Conservation (phyloP, 1,140 invertebrate genomes). For the Araneus ventricosus region DNA sequence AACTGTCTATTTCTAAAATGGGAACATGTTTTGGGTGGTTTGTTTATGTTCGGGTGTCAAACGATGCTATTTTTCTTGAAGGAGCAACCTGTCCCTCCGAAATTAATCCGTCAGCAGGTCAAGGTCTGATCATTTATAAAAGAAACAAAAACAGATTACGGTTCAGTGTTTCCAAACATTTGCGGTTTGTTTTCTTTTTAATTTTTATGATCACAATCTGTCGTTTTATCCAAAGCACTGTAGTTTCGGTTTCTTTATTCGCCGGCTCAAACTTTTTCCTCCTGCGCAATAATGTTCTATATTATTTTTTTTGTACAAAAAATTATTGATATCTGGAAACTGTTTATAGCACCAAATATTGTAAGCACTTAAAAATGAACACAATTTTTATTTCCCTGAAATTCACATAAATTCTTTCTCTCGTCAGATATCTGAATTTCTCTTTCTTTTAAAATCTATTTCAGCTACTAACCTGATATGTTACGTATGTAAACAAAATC, state of each 20-base stretch:
- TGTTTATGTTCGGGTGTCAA: slow-evolving; percentile 42
- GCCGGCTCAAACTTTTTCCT: not conserved
- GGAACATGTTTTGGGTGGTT: slow-evolving; percentile 54
- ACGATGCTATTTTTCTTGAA: not conserved
- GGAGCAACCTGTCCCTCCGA: slow-evolving; percentile 10
- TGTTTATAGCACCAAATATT: not conserved
- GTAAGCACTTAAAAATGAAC: not conserved
- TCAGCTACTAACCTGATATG: not conserved
- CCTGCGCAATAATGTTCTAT: too few species aligned
- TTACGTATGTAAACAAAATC: not conserved
- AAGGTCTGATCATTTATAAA: not conserved
- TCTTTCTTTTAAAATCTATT: not conserved
- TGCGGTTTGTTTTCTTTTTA: not conserved
- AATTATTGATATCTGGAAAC: not conserved
- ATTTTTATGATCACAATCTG: not conserved
- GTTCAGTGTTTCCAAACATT: slow-evolving; percentile 18
- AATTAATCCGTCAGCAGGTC: slow-evolving; percentile 8
- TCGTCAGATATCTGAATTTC: not conserved
- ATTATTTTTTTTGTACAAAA: not conserved
- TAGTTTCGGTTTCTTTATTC: not conserved
- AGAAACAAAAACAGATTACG: not conserved
- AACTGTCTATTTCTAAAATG: slow-evolving; percentile 37
- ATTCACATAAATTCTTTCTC: not conserved
- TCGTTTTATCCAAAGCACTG: not conserved
- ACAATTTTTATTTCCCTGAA: not conserved